phyloP scores from a whole-genome alignment of 2,797 vertebrate genomes.

The Euphonia xanthogaster region DNA sequence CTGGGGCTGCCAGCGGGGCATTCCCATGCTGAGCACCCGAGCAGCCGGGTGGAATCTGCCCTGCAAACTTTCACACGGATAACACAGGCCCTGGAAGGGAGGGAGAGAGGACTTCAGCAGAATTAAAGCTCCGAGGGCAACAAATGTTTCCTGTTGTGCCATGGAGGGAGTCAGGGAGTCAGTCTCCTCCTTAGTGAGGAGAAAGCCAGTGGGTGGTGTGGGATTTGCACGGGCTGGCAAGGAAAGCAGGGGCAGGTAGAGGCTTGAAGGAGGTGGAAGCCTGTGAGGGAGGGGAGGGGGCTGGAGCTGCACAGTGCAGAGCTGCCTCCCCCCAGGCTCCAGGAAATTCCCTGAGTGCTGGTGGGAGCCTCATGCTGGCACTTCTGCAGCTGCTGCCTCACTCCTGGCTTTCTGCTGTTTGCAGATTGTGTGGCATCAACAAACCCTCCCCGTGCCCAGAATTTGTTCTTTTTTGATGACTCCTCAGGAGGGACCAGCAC shows the following conservation, averaged over 20 bases:
- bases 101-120: neutral
- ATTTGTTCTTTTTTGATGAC: neutral
- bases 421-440: neutral
- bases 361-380: neutral
- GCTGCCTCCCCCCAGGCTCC: fast-evolving
- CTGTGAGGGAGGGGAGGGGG: neutral
- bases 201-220: neutral
- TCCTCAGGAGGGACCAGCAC: neutral
- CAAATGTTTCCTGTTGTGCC: neutral
- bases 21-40: neutral
- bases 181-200: neutral
- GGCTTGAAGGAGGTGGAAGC: neutral
- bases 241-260: neutral
- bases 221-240: neutral
- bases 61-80: fast-evolving
- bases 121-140: neutral
- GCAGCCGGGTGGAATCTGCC: neutral
- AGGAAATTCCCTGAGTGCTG: neutral
- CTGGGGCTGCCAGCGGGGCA: neutral
- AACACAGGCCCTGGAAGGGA: neutral
- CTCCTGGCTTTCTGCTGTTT: neutral
- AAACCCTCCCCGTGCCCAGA: fast-evolving
- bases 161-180: fast-evolving
- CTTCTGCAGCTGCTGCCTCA: neutral
- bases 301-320: neutral